phyloP scores from a whole-genome alignment of 2,113 vertebrate species.

The Cromileptes altivelis region DNA sequence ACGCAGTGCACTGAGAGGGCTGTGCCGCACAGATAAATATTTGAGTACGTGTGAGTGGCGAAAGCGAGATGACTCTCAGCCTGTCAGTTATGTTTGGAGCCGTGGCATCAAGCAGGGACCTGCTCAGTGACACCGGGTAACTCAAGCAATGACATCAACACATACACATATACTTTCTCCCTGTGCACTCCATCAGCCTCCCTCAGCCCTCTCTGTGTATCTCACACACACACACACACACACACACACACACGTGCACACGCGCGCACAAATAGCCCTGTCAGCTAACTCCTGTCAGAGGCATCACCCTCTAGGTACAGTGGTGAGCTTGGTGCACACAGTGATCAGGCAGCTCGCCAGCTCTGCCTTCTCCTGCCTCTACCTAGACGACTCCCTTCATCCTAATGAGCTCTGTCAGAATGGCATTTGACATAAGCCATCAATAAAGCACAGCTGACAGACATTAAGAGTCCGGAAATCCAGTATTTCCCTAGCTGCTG shows the following conservation, averaged over 20 bases:
- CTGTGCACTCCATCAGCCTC: conserved; percentile 38
- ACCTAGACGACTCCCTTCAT: conserved; percentile 78
- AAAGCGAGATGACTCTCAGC: conserved; percentile 81
- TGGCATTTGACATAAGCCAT: conserved; percentile 86
- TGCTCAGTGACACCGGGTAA: conserved; percentile 77
- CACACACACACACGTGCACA: conserved; percentile 30
- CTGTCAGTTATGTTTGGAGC: conserved; percentile 79
- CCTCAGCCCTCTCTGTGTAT: conserved; percentile 15
- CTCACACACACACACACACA: conserved; percentile 46
- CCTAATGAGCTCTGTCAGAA: conserved; percentile 85
- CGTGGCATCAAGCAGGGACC: conserved; percentile 70
- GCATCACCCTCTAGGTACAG: conserved; percentile 75
- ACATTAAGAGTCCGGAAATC: conserved; percentile 69
- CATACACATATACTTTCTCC: conserved; percentile 52
- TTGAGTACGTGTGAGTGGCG: conserved; percentile 74
- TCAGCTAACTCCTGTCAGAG: conserved; percentile 81
- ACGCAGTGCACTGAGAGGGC: conserved; percentile 55
- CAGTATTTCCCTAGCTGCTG: conserved; percentile 50
- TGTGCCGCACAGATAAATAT: conserved; percentile 68
- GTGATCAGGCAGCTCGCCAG: conserved; percentile 74
- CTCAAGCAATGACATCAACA: conserved; percentile 70
- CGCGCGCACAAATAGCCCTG: conserved; percentile 57
- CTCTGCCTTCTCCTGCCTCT: conserved; percentile 79
- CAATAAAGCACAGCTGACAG: conserved; percentile 82
- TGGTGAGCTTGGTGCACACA: conserved; percentile 74